Evolutionary conservation across 1,140 invertebrate species (phyloP).

Genomic region (Condylostylus longicornis): DNA sequence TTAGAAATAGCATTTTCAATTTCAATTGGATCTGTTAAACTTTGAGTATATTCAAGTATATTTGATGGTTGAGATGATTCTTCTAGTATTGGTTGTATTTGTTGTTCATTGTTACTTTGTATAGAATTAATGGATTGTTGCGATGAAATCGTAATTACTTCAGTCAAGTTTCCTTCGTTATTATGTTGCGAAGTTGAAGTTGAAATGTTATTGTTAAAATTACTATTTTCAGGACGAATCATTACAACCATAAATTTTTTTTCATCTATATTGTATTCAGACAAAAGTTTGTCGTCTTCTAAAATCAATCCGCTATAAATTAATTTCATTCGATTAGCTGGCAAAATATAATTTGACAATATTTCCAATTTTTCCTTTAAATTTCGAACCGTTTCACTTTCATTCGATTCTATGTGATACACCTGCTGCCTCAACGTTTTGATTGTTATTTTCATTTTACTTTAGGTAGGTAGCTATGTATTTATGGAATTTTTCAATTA

Average conservation of each 20-base stretch:
- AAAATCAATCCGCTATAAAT: conserved; percentile 65
- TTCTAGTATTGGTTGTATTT: neutral
- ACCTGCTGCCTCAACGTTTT: conserved; percentile 8
- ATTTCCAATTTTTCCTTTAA: conserved; percentile 7
- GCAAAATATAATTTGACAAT: conserved; percentile 7
- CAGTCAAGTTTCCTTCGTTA: no score
- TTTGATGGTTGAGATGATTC: neutral
- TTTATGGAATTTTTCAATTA: no score
- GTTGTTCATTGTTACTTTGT: neutral
- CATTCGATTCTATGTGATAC: conserved; percentile 7
- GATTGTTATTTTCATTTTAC: conserved; percentile 9
- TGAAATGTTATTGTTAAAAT: conserved; percentile 1
- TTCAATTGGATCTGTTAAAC: no score
- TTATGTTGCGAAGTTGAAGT: no score
- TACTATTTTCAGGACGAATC: conserved; percentile 24
- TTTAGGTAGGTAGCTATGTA: no score
- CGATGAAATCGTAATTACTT: no score
- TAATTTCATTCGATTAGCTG: conserved; percentile 8
- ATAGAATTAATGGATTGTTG: no score
- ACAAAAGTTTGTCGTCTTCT: conserved; percentile 65
- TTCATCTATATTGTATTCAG: conserved; percentile 84
- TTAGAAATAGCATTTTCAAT: no score
- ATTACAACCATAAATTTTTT: conserved; percentile 95
- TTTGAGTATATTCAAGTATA: no score
- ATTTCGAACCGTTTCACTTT: conserved; percentile 8